Percentiles rank a stretch among this genome's conserved stretches.
Evolutionary conservation across 2,888 invertebrate genomes (phyloP).

Genomic region (Caenorhabditis wallacei): DNA sequence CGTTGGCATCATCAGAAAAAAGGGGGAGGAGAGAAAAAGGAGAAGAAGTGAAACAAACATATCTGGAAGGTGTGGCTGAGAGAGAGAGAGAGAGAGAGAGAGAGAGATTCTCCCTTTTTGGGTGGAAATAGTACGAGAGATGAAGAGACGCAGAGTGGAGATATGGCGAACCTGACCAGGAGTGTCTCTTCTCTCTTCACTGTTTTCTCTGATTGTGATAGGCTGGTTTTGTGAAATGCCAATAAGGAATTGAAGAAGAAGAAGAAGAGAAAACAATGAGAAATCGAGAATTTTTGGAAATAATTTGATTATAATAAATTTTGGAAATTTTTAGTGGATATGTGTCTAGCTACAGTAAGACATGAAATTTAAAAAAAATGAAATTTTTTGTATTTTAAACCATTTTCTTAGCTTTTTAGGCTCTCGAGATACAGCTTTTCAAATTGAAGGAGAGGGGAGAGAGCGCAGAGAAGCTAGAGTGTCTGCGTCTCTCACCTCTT

Average conservation of each 20-base stretch:
- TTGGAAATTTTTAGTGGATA: no score
- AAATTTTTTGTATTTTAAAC: no score
- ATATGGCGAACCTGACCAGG: conserved; percentile 47
- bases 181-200: conserved; percentile 15
- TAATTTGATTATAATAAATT: not conserved
- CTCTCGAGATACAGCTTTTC: no score
- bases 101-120: no score
- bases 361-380: no score
- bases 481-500: no score
- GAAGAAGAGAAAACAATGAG: not conserved
- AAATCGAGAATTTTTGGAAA: conserved; percentile 21
- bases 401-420: no score
- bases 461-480: no score
- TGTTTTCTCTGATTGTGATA: conserved; percentile 42
- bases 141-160: conserved; percentile 47
- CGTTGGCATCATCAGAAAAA: conserved; percentile 21
- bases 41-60: conserved; percentile 54
- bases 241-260: no score
- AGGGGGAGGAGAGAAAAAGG: conserved; percentile 14
- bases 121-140: conserved; percentile 35
- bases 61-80: conserved; percentile 58
- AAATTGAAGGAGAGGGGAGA: no score
- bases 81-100: conserved; percentile 6
- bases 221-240: conserved; percentile 48
- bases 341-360: no score